These are phyloP conservation scores for Coracopsis vasa DNA, from an alignment of 2,113 vertebrate species.

Conservation along the genomic window DNA sequence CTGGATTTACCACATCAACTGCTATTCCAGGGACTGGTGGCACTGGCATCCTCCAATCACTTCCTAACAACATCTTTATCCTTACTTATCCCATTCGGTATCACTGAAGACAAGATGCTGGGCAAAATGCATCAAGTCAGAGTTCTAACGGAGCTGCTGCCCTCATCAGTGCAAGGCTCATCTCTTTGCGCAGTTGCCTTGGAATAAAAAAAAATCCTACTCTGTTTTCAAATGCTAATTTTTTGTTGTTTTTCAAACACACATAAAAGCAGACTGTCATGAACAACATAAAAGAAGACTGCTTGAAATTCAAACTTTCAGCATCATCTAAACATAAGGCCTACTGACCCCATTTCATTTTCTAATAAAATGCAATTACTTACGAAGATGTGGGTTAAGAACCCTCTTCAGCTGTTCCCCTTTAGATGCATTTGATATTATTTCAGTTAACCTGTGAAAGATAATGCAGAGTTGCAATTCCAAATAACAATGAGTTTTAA, in stretches of 20 bases:
- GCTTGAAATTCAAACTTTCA: neutral
- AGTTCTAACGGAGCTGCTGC: neutral
- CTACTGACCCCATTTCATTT: rapidly evolving
- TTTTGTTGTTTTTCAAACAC: neutral
- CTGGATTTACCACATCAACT: neutral
- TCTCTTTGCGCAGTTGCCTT: neutral
- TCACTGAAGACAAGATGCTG: neutral
- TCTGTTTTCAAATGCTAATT: neutral
- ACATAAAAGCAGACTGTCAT: neutral
- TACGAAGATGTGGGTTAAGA: constrained; percentile 91
- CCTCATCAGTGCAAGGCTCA: neutral
- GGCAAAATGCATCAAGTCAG: neutral
- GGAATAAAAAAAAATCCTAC: neutral
- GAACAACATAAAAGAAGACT: neutral
- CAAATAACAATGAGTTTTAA: neutral
- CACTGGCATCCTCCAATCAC: neutral
- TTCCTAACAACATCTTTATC: neutral
- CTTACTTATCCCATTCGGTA: rapidly evolving
- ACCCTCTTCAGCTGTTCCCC: constrained; percentile 91
- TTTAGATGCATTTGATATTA: constrained; percentile 78
- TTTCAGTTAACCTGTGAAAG: constrained; percentile 83
- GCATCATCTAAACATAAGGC: neutral
- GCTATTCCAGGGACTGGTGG: neutral
- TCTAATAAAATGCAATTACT: constrained; percentile 55
- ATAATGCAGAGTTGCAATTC: neutral